Evolutionary conservation across 2,113 vertebrate species (phyloP).

Genomic region (Lipotes vexillifer): DNA sequence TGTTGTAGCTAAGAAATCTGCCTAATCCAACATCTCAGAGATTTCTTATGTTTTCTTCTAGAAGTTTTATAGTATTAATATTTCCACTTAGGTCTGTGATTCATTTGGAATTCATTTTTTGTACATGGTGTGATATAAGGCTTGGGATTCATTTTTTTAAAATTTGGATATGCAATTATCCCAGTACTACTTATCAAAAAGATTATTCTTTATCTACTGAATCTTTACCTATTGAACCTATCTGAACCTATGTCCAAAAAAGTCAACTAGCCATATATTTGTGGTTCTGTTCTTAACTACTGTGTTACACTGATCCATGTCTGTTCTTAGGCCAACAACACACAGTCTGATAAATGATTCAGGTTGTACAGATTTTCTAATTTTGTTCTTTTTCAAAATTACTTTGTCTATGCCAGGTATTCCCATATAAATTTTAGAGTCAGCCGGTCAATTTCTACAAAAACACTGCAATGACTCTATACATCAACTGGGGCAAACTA

Average conservation of each 20-base stretch:
- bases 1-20: neutral
- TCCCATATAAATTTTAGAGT: neutral
- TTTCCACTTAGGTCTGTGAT: neutral
- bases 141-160: neutral
- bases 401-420: neutral
- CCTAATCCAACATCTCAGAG: neutral
- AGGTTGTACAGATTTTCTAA: neutral
- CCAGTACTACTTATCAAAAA: neutral
- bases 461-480: neutral
- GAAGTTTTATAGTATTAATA: neutral
- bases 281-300: neutral
- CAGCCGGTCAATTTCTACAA: neutral
- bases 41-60: neutral
- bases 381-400: neutral
- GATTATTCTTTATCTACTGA: neutral
- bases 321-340: neutral
- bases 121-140: neutral
- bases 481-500: neutral
- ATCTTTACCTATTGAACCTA: neutral
- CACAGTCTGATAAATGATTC: neutral
- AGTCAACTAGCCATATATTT: neutral
- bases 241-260: neutral
- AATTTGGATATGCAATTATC: neutral
- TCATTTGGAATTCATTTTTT: constrained; percentile 8
- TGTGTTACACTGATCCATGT: neutral